Base-by-base conservation (phyloP, 2,888 invertebrate genomes). In the Fragum whitleyi region DNA sequence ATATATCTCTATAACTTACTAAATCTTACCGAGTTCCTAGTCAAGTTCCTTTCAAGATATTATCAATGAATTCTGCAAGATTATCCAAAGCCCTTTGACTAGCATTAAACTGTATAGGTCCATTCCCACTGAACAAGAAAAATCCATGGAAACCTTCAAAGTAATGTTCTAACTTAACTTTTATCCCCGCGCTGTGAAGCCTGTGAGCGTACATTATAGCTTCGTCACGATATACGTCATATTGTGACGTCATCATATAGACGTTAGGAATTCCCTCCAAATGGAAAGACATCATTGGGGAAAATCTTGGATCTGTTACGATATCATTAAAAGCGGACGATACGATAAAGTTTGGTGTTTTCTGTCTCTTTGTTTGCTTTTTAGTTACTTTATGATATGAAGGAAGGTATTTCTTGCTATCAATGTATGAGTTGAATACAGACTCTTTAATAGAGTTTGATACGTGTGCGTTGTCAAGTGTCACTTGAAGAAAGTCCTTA, bases 141-240 rank as follows among this genome's bases (percentile, higher is more conserved):
- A 92, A 90, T 21, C 90, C 92, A 74, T 92, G 92, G 68, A 91
- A 92, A 21, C 88, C 88, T n/a, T 88, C 70, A 32, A 55, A 83
- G 61, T 92, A 89, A 70, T 92, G 91, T 74, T 90, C 86, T 3
- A 89, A 77, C 32, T 90, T 90, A 0, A 92, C 92, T 36, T 91
- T 89, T 14, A 92, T 91, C 0, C 88, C 90, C 14, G 81, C 86
- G 32, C 89, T 89, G 77, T 87, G 78, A 62, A 94, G 85, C 77
- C 94, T 82, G 36, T 91, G 86, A 0, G 91, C 92, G 78, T 94
- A 94, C 90, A 94, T 91, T 7, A 93, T 82, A 16, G 92, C 93
- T 78, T 94, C 94, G 81, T 94, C 94, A 2, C 94, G 84, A 14
- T 94, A 88, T 2, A 94, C 92, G 77, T 94, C 94, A 83, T 92